Evolutionary conservation across 2,888 invertebrate species (phyloP).

Genomic region (Dendrolimus pini): DNA sequence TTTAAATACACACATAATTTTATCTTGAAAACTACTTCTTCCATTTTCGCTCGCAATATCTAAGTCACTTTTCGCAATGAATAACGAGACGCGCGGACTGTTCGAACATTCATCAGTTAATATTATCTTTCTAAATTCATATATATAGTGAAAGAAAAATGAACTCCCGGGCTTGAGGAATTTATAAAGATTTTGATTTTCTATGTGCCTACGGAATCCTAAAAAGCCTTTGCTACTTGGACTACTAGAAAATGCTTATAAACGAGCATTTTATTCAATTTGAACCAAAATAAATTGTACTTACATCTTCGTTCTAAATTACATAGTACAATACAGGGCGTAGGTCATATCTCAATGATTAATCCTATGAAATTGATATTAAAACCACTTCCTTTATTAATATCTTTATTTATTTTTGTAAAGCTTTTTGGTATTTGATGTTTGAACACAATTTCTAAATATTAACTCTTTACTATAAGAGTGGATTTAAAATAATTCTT

Average conservation of each 20-base stretch:
- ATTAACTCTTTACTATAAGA: background rate
- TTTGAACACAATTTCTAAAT: background rate
- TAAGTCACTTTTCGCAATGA: too few species aligned
- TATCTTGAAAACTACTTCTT: too few species aligned
- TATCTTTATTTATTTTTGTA: background rate
- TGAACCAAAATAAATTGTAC: background rate
- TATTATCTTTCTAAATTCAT: too few species aligned
- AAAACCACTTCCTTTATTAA: background rate
- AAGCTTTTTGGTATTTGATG: conserved; percentile 3
- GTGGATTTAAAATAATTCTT: too few species aligned
- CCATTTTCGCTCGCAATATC: too few species aligned
- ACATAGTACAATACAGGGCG: background rate
- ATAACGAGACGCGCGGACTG: too few species aligned
- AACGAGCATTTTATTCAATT: background rate
- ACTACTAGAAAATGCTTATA: background rate
- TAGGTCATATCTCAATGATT: background rate
- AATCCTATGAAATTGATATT: background rate
- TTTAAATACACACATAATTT: too few species aligned
- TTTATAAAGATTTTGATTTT: too few species aligned
- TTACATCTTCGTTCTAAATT: background rate
- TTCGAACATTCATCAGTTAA: too few species aligned
- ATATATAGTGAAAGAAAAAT: too few species aligned
- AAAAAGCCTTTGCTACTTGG: background rate
- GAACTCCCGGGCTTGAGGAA: too few species aligned
- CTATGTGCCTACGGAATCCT: too few species aligned